These are phyloP conservation scores for Isichthys henryi DNA, from an alignment of 2,113 vertebrate genomes.

Conservation along the genomic window DNA sequence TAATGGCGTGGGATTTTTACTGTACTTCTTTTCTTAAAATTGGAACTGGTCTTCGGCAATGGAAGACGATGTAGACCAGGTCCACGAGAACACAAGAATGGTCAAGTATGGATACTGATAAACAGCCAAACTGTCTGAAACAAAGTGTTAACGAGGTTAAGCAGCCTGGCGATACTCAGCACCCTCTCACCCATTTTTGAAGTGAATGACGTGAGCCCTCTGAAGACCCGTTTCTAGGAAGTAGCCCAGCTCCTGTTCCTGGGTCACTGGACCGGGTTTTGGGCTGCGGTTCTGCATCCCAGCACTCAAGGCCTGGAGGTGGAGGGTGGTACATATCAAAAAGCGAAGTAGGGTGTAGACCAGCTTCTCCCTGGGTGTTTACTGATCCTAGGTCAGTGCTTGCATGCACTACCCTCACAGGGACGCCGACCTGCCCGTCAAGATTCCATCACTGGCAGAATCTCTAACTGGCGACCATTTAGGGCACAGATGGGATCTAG, in stretches of 20 bases:
- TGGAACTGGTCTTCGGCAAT: background rate
- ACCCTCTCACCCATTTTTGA: conserved; percentile 86
- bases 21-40: background rate
- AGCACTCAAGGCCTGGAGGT: conserved; percentile 70
- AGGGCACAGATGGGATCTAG: background rate
- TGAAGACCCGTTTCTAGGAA: conserved; percentile 97
- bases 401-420: background rate
- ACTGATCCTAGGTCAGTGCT: background rate
- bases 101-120: background rate
- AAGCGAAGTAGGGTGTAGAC: background rate
- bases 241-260: conserved; percentile 94
- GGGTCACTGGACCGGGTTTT: conserved; percentile 82
- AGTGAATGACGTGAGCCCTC: conserved; percentile 94
- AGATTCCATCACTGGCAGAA: background rate
- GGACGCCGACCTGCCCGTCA: background rate
- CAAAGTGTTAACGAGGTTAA: background rate
- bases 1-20: background rate
- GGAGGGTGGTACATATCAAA: background rate
- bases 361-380: background rate
- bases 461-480: background rate
- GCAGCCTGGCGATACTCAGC: background rate
- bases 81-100: background rate
- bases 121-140: background rate
- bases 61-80: background rate
- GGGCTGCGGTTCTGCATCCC: conserved; percentile 96